Evolutionary conservation across 2,888 invertebrate genomes (phyloP), one percentile per base, ranked within the genome.

Genomic region (Phymatocera aterrima): DNA sequence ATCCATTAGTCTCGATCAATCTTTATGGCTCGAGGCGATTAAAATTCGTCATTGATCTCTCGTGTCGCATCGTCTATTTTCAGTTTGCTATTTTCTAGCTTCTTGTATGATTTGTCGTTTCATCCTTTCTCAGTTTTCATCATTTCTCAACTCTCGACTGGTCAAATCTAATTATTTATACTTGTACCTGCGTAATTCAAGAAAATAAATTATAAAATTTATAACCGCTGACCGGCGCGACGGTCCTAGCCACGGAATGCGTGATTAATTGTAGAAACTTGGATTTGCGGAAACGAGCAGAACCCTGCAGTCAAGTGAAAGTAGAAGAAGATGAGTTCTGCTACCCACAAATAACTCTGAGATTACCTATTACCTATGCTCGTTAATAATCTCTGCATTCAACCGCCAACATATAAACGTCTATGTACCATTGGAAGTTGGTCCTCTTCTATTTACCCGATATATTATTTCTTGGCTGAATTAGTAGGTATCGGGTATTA

Each of bases 251-350:
- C 15, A 57, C 57, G 72, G 72, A 37, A 72, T 15, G n/a, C 75
- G 43, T 75, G 75, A 75, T 75, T 75, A 75, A 75, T 75, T 60
- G 75, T 75, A 75, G 75, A 75, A 75, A 75, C 75, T 75, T 75
- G 51, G 57, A 75, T 75, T 75, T 75, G 75, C 75, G 75, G 75
- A 75, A 75, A 75, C 43, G 75, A 40, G 57, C 40, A 1, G 43
- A 75, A 75, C 57, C 72, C 31, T 34, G 51, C 46, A 46, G 68
- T 28, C 46, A 28, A 57, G 75, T 75, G 75, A 75, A 75, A 75
- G 75, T 75, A 24, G 18, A 4, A n/a, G 18, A 37, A 64, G 75
- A 75, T 75, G 75, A 75, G 75, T 57, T 60, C 43, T 75, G 48
- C 75, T 75, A 43, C 75, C 75, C 75, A 75, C 75, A 40, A 51